Conservation (phyloP, 2,888 invertebrate species). For the Theristus sp. region DNA sequence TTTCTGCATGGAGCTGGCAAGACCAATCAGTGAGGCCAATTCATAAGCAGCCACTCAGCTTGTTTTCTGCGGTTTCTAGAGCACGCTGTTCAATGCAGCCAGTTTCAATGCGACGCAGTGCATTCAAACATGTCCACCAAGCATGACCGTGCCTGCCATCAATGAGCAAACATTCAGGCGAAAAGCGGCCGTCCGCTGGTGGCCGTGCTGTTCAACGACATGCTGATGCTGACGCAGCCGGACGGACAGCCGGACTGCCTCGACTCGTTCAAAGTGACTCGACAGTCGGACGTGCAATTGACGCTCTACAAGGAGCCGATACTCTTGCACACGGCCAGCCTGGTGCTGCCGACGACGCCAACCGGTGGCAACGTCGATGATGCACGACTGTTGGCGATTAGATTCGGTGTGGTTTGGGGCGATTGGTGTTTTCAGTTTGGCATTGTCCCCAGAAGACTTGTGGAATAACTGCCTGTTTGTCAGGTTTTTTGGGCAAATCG, state of each 20-base stretch:
- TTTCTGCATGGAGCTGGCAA: too few species aligned
- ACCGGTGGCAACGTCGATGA: neutral
- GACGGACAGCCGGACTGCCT: conserved; percentile 12
- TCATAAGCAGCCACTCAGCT: too few species aligned
- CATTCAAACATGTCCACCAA: too few species aligned
- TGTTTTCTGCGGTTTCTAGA: too few species aligned
- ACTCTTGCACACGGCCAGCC: conserved; percentile 4
- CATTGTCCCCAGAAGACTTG: too few species aligned
- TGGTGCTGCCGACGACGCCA: neutral
- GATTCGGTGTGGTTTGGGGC: neutral
- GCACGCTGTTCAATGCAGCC: too few species aligned
- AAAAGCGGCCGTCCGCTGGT: conserved; percentile 56
- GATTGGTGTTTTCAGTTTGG: too few species aligned
- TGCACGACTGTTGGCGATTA: neutral
- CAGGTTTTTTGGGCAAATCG: too few species aligned
- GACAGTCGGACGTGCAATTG: conserved; percentile 42
- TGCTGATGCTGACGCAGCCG: conserved; percentile 44
- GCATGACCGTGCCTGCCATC: too few species aligned
- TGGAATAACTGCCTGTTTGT: too few species aligned
- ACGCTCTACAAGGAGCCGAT: conserved; percentile 48
- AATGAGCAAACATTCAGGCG: conserved; percentile 38
- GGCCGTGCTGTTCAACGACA: conserved; percentile 55
- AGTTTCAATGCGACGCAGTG: too few species aligned
- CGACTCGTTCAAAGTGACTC: conserved; percentile 33
- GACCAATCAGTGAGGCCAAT: too few species aligned